Evolutionary conservation across 2,113 vertebrate species (phyloP).

Genomic region (Australoheros scitulus): DNA sequence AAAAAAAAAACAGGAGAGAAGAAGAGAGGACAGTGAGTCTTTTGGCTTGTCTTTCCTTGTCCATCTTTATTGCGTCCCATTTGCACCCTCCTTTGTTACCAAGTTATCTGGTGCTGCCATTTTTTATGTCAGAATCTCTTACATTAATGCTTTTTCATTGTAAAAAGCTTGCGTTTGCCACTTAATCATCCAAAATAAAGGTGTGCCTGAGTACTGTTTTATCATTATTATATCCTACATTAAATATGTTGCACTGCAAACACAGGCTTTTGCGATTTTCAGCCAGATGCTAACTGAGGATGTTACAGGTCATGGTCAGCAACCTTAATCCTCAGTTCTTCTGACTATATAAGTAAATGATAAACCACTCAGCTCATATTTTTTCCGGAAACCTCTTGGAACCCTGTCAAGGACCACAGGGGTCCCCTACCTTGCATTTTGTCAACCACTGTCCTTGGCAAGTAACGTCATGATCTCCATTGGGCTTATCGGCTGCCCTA

Average conservation of each 20-base stretch:
- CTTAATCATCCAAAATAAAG: neutral
- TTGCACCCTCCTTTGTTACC: neutral
- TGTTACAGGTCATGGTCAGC: neutral
- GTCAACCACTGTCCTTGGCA: conserved; percentile 18
- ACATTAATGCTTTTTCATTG: neutral
- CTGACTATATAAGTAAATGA: conserved; percentile 11
- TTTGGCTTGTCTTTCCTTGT: fast-evolving
- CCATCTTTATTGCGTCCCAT: neutral
- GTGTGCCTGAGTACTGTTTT: neutral
- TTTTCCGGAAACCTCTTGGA: neutral
- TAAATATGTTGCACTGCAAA: neutral
- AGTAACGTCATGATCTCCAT: conserved; percentile 8
- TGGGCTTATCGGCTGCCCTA: conserved; percentile 22
- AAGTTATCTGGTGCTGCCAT: neutral
- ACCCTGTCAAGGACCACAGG: neutral
- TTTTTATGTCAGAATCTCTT: neutral
- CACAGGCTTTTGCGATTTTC: neutral
- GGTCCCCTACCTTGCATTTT: conserved; percentile 1
- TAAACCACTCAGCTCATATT: neutral
- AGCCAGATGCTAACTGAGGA: neutral
- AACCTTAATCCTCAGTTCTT: neutral
- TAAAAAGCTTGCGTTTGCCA: neutral
- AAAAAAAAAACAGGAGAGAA: neutral
- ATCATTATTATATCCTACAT: neutral
- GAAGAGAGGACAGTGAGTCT: neutral